These are phyloP conservation scores for Drosophila nikananu DNA, from an alignment of 1,140 invertebrate genomes.

Conservation along the genomic window DNA sequence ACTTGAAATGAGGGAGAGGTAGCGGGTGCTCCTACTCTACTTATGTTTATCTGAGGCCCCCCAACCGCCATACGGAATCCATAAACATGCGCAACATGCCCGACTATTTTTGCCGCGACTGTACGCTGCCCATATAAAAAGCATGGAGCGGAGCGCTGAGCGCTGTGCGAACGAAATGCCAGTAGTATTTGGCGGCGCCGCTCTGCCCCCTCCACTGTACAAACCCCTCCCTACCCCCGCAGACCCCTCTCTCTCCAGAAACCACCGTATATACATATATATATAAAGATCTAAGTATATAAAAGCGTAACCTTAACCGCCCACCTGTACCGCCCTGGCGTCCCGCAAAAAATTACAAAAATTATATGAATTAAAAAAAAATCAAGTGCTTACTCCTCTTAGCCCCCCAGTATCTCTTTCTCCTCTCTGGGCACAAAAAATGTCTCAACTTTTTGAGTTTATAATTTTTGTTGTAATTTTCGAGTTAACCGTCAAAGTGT, in stretches of 20 bases:
- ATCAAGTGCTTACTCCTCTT: background rate
- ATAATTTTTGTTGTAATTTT: constrained; percentile 5
- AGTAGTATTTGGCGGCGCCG: constrained; percentile 78
- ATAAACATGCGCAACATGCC: constrained; percentile 57
- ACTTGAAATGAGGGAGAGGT: background rate
- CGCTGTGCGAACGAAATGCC: constrained; percentile 79
- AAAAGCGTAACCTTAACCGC: constrained; percentile 38
- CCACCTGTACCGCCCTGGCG: constrained; percentile 46
- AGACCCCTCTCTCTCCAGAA: background rate
- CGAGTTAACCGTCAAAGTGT: constrained; percentile 1
- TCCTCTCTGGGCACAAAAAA: background rate
- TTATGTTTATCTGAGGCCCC: constrained; percentile 16
- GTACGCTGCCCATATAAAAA: constrained; percentile 80
- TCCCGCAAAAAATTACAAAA: constrained; percentile 5
- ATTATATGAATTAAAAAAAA: background rate
- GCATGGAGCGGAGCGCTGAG: constrained; percentile 70
- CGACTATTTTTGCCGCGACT: constrained; percentile 80
- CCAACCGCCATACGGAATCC: constrained; percentile 7
- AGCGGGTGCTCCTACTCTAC: constrained; percentile 1
- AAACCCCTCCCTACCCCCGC: background rate
- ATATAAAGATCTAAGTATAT: constrained; percentile 8
- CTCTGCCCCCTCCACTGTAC: constrained; percentile 37
- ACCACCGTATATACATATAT: constrained; percentile 16
- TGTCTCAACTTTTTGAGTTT: constrained; percentile 21
- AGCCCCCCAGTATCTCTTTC: background rate